Evolutionary conservation across 2,797 vertebrate genomes (phyloP).

Genomic region (Odontamblyopus lacepedii): DNA sequence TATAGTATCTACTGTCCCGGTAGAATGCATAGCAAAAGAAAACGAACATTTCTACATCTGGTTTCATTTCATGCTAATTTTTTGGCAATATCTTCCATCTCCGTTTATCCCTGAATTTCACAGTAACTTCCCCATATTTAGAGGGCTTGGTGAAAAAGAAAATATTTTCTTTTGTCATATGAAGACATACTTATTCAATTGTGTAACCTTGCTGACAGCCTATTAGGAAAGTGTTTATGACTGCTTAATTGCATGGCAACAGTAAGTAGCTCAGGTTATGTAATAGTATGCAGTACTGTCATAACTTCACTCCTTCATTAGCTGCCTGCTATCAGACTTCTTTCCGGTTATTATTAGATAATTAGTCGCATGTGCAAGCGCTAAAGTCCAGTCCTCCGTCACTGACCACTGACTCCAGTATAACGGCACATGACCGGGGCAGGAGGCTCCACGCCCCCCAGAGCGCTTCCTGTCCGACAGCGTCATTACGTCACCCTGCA

Average conservation of each 20-base stretch:
- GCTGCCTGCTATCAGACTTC: background rate
- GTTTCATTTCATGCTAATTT: too few relatives aligned
- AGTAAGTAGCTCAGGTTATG: background rate
- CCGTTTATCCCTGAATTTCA: too few relatives aligned
- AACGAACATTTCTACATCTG: too few relatives aligned
- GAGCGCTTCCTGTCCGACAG: slow-evolving; percentile 17
- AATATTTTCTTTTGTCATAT: too few relatives aligned
- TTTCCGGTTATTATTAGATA: background rate
- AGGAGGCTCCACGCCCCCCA: slow-evolving; percentile 17
- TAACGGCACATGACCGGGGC: background rate
- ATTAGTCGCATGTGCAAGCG: too few relatives aligned
- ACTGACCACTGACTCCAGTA: background rate
- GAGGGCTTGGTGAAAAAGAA: too few relatives aligned
- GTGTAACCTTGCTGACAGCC: background rate
- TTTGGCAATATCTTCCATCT: too few relatives aligned
- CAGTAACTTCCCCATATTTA: too few relatives aligned
- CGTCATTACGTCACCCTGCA: slow-evolving; percentile 76
- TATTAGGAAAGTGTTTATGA: background rate
- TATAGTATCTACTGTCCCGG: too few relatives aligned
- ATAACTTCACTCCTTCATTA: background rate
- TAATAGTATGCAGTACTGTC: background rate
- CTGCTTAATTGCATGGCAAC: background rate
- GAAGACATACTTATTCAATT: background rate
- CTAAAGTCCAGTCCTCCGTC: background rate
- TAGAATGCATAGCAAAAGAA: too few relatives aligned